Evolutionary conservation across 2,888 invertebrate genomes (phyloP), one percentile per base, ranked within the genome.

Genomic region (Allolobophora icterica): DNA sequence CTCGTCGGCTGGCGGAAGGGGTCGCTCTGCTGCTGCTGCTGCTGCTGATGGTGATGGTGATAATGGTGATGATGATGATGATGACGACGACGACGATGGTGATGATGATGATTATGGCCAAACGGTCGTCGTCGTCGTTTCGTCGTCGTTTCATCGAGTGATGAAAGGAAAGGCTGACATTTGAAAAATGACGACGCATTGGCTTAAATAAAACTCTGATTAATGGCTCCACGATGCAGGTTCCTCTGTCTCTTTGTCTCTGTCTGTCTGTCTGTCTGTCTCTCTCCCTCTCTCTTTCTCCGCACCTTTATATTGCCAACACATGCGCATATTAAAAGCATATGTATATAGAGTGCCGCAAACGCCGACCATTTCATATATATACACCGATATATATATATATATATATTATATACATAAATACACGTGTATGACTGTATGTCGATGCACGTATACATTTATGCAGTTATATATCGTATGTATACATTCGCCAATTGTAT

Each of bases 321-420:
- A 91, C 42, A 91, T 87, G 87, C 35, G 34, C 87, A 87, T 87
- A 87, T 42, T 52, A 90, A 52, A 84, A 42, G 83, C 84, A 84
- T 89, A 90, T 87, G 84, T n/a, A n/a, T n/a, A n/a, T n/a, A n/a
- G 35, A 90, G 34, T 90, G 6, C 58, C n/a, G 90, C 35, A 90
- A 38, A 91, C n/a, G 90, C 40, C 71, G 21, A 91, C 33, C 83
- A 33, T 90, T 84, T 83, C 34, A 91, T 42, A 91, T 89, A 91
- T 35, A 91, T 91, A 91, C 34, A 91, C 89, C 91, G 35, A 91
- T 91, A 91, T 42, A 89, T 38, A 91, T 58, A 90, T 91, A 91
- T 71, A 89, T 71, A 90, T 42, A 42, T 17, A 42, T 5, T 17
- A 42, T 17, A 42, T 42, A 17, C 17, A 24, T 24, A 52, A 1